A percentile compares a stretch with the other conserved stretches of the same genome.
phyloP scores from a whole-genome alignment of 2,888 invertebrate species.

The Limnephilus marmoratus region DNA sequence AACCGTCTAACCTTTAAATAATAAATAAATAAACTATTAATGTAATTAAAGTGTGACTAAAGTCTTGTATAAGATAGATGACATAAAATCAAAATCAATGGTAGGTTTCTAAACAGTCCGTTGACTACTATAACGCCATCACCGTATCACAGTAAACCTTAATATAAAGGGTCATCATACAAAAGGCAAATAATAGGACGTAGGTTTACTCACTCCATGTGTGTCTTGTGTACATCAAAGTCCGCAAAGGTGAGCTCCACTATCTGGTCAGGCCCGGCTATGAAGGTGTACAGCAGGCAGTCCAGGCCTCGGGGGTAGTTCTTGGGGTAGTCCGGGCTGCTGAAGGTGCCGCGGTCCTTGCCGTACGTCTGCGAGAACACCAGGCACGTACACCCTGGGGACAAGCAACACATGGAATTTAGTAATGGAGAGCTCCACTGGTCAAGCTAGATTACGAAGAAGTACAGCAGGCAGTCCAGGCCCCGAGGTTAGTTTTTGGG shows the following conservation, averaged over 20 bases:
- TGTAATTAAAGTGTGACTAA: no score
- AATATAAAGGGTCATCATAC: neutral
- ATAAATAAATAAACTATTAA: no score
- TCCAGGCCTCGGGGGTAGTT: constrained; percentile 85
- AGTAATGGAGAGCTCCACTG: constrained; percentile 80
- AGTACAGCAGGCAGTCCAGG: constrained; percentile 89
- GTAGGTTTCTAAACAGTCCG: no score
- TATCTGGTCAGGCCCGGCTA: constrained; percentile 87
- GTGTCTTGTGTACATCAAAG: constrained; percentile 84
- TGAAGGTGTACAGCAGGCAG: constrained; percentile 91
- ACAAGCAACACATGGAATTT: neutral
- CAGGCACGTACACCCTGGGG: constrained; percentile 89
- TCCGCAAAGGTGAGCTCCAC: constrained; percentile 89
- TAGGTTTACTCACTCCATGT: constrained; percentile 80
- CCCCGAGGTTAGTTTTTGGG: constrained; percentile 84
- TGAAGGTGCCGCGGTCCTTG: constrained; percentile 88
- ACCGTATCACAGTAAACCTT: no score
- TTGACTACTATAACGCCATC: no score
- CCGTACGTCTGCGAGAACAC: constrained; percentile 88
- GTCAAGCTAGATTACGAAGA: constrained; percentile 86
- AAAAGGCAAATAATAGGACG: neutral
- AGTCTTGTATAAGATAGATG: no score
- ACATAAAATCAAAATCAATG: no score
- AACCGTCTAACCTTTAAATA: no score
- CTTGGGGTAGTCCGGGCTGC: constrained; percentile 89